Base-by-base conservation (phyloP, 2,113 vertebrate species). In the Pyrgilauda ruficollis region DNA sequence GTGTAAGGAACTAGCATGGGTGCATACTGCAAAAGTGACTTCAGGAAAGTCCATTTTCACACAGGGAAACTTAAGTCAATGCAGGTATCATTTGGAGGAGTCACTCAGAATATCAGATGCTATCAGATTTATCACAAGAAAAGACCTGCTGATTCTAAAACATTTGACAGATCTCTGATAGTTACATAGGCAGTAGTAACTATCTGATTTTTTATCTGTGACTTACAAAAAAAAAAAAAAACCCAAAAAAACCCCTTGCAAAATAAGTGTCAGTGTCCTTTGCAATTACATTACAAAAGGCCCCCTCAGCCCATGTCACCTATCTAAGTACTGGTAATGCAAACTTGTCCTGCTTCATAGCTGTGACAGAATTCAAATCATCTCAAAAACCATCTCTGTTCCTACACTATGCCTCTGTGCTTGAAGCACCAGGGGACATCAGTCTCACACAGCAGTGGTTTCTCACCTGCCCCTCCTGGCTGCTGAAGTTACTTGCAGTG, bases 381-480 rank as follows among this genome's bases (percentile, higher is more conserved):
- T 18, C 55, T 55, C 59, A 28, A 27, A 58, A 47, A 13, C 27
- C 16, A 26, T 13, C 44, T 77, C 39, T 69, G n/a, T 53, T 89
- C 58, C 44, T 47, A 12, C 7, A 7, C 52, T 27, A 3, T 13
- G 11, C 12, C n/a, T 56, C 72, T 88, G 37, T 73, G 47, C 41
- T 4, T 49, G 35, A 77, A 52, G n/a, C 41, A 18, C 11, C 44
- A 87, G 55, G 47, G 91, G 24, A 28, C 13, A 6, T 17, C 23
- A 8, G 41, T 24, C 39, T 55, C 59, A 11, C 49, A 30, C n/a
- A 44, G 31, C 49, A 35, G 16, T 11, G 43, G 27, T 41, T 70
- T 78, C 97, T 98, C 82, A 98, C 98, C 97, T 95, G 90, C 30
- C 61, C 72, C 69, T 98, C 98, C 97, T 97, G 97, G 96, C 96